Base-by-base conservation (phyloP, 2,797 vertebrate species). In the Lates japonicus region DNA sequence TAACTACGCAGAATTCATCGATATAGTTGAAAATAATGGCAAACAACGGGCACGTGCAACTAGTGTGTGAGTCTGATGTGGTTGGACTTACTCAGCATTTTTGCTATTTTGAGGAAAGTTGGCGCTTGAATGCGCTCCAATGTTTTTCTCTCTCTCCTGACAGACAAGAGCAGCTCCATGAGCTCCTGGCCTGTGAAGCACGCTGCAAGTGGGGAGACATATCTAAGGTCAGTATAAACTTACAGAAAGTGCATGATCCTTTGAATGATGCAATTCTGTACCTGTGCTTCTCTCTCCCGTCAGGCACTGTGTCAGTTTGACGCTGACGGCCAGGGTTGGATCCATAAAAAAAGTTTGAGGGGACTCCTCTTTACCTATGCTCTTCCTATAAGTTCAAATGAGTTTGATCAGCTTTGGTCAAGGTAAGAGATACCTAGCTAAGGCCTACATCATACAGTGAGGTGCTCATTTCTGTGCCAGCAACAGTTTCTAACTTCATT, bases 1-100 rank as follows among this genome's bases (percentile, higher is more conserved):
- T 25, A 96, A 95, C 62, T 95, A 94, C 7, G 17, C 85, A 4
- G 95, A 96, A 62, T 96, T 96, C 70, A 85, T 67, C 10, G 65
- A 52, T 1, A 29, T 29, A 1, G 25, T 96, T 54, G 81, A 90
- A 67, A 85, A 70, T 6, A 73, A 78, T 0, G 79, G 83, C 80
- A 88, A 88, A 33, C 16, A 14, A 22, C 46, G 74, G 39, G 49
- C 51, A 29, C 25, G 25, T 29, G n/a, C 19, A 63, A 59, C 35
- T 42, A 76, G 81, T 42, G 83, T 84, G 90, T 92, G 85, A 91
- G 93, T 60, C 13, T 70, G 19, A 60, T 8, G 4, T 6, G 16
- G 8, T 63, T 4, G 2, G 51, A 57, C 2, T 42, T 19, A 3
- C 33, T 62, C 35, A 63, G 29, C 16, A 64, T 42, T 64, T 33